Percentiles rank a stretch among this genome's conserved stretches.
These are phyloP conservation scores for Alviniconcha marisindica DNA, from an alignment of 1,140 invertebrate genomes.

Conservation along the genomic window DNA sequence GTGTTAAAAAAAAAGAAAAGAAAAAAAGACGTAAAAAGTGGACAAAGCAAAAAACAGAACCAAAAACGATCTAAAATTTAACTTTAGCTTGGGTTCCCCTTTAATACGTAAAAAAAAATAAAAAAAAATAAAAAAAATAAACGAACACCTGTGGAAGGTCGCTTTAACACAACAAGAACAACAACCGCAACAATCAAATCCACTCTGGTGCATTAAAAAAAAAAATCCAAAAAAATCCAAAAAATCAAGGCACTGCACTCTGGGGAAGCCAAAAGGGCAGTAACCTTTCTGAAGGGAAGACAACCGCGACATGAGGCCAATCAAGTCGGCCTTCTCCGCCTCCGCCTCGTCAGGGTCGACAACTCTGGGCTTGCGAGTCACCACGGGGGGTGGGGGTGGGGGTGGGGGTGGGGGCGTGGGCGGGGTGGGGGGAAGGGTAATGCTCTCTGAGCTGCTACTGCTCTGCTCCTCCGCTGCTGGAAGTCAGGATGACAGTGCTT, in stretches of 20 bases:
- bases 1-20: no score
- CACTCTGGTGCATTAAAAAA: no score
- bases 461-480: not conserved
- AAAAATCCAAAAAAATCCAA: no score
- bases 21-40: no score
- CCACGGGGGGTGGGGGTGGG: not conserved
- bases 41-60: no score
- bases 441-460: constrained; percentile 10
- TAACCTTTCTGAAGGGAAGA: constrained; percentile 14
- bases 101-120: no score
- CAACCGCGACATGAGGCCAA: constrained; percentile 26
- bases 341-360: not conserved
- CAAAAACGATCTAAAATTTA: no score
- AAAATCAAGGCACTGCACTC: not conserved
- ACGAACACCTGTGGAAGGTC: no score
- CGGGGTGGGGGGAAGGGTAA: not conserved
- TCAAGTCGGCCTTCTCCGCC: not conserved
- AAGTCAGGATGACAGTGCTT: no score
- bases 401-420: no score
- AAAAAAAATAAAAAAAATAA: no score
- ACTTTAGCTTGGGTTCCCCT: no score
- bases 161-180: not conserved
- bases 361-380: not conserved
- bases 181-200: not conserved
- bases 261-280: not conserved